These are phyloP conservation scores for Suricata suricatta DNA, from an alignment of 2,113 vertebrate genomes.

Conservation along the genomic window DNA sequence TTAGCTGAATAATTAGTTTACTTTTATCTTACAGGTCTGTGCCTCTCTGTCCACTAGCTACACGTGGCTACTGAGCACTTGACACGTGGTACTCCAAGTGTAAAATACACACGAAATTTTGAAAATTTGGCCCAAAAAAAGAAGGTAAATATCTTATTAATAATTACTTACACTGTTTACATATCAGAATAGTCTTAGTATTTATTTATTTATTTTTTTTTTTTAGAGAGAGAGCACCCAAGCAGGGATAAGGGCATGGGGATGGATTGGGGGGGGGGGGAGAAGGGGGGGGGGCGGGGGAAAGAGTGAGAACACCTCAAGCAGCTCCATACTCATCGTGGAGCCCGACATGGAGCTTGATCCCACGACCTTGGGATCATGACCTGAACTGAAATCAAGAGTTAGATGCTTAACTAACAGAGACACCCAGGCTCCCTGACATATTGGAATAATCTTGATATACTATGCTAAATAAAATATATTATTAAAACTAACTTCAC, in stretches of 20 bases:
- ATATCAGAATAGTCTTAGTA: not conserved
- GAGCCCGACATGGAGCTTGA: no score
- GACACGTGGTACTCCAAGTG: not conserved
- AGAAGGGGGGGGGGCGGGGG: rapidly evolving
- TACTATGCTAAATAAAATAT: slow-evolving; percentile 17
- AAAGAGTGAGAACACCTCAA: no score
- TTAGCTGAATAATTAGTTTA: slow-evolving; percentile 3
- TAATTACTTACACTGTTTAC: not conserved
- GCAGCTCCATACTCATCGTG: no score
- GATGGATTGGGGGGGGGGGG: no score
- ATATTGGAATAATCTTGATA: not conserved
- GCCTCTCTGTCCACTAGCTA: not conserved
- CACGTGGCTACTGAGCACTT: not conserved
- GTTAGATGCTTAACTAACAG: no score
- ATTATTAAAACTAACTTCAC: slow-evolving; percentile 47
- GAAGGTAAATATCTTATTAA: not conserved
- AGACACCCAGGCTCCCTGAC: not conserved
- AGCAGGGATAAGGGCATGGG: no score
- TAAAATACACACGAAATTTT: slow-evolving; percentile 4
- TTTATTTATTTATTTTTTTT: no score
- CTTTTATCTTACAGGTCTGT: not conserved
- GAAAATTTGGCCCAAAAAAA: not conserved
- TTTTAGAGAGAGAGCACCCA: no score
- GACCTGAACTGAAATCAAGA: no score
- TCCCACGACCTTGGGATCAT: no score